phyloP scores from a whole-genome alignment of 2,113 vertebrate species.

The Conger conger region DNA sequence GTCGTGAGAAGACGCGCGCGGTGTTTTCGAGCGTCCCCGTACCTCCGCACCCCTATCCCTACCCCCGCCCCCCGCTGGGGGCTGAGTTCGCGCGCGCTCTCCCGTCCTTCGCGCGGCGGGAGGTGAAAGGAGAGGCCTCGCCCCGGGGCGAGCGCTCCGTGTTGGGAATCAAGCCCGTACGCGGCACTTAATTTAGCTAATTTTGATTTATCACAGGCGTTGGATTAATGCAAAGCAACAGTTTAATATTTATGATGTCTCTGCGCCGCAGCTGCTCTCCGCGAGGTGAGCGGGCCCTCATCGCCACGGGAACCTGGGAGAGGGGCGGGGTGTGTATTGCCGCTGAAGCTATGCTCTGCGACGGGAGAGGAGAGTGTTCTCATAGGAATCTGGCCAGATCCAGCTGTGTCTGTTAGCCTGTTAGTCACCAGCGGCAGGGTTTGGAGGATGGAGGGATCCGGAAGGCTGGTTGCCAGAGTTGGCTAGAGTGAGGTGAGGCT shows the following conservation, averaged over 20 bases:
- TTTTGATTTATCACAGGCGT: slow-evolving; percentile 56
- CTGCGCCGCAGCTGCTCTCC: slow-evolving; percentile 32
- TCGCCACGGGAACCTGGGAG: no score
- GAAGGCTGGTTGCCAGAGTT: slow-evolving; percentile 1
- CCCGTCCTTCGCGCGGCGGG: slow-evolving; percentile 43
- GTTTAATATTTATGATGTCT: slow-evolving; percentile 62
- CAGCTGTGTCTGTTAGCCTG: slow-evolving; percentile 1
- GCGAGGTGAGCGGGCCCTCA: neutral
- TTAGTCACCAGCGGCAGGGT: neutral
- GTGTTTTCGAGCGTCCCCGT: neutral
- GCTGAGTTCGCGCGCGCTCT: slow-evolving; percentile 49
- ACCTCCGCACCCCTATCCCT: slow-evolving; percentile 22
- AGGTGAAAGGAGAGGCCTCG: slow-evolving; percentile 40
- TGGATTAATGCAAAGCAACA: slow-evolving; percentile 54
- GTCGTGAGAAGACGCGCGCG: neutral
- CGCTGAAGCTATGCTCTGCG: neutral
- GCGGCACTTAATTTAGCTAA: slow-evolving; percentile 51
- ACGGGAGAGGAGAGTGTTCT: neutral
- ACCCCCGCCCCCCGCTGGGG: slow-evolving; percentile 38
- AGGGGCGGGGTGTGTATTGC: neutral
- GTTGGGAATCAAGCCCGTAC: slow-evolving; percentile 48
- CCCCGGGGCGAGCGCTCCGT: slow-evolving; percentile 50
- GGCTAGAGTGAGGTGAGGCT: neutral
- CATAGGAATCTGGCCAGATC: neutral
- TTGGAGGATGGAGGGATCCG: neutral